Conservation (phyloP, 2,113 vertebrate genomes). For the Neomonachus schauinslandi region DNA sequence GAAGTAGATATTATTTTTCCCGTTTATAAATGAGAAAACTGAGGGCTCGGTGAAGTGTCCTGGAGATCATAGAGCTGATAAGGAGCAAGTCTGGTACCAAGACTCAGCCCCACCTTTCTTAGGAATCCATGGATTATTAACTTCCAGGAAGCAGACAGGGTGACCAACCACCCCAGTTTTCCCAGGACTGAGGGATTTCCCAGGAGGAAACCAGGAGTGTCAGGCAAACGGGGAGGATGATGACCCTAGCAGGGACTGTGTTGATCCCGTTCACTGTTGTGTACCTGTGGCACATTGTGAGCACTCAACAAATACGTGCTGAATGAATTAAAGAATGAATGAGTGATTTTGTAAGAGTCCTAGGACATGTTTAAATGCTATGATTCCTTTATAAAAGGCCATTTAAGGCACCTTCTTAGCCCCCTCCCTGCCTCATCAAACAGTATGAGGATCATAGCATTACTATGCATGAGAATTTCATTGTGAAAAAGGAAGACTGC, state of each 20-base stretch:
- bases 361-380: not conserved
- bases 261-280: not conserved
- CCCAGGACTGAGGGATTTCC: not conserved
- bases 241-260: not conserved
- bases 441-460: slow-evolving; percentile 50
- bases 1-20: not conserved
- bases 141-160: not conserved
- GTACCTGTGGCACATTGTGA: not conserved
- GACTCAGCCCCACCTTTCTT: not conserved
- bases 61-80: not conserved
- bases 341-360: not conserved
- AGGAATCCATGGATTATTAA: not conserved
- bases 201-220: not conserved
- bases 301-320: slow-evolving; percentile 18
- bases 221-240: not conserved
- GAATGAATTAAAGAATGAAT: not conserved
- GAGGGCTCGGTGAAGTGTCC: not conserved
- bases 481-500: slow-evolving; percentile 29
- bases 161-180: not conserved
- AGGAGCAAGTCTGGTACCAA: not conserved
- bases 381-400: not conserved
- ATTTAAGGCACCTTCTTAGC: not conserved
- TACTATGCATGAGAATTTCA: not conserved
- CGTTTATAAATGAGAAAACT: not conserved
- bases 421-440: not conserved